Evolutionary conservation across 2,113 vertebrate genomes (phyloP).

Genomic region (Hydrolagus affinis): DNA sequence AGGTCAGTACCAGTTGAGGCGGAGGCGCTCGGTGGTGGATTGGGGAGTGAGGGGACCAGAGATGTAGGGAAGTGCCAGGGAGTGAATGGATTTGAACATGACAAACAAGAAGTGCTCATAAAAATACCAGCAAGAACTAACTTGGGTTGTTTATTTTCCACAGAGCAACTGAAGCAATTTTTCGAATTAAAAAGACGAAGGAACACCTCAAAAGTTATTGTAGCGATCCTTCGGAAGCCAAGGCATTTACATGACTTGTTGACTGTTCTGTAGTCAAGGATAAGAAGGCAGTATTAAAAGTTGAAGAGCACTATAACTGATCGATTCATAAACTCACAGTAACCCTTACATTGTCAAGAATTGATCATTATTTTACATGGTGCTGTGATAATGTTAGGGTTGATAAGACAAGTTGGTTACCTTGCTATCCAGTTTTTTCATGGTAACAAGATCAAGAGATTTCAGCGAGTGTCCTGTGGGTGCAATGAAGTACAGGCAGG

Average conservation of each 20-base stretch:
- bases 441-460: constrained; percentile 69
- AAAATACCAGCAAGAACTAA: too few relatives aligned
- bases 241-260: neutral
- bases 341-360: neutral
- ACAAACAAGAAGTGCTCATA: too few relatives aligned
- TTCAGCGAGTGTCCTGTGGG: constrained; percentile 67
- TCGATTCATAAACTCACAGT: neutral
- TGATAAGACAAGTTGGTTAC: constrained; percentile 41
- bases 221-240: neutral
- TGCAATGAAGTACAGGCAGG: constrained; percentile 69
- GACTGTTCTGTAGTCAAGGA: neutral
- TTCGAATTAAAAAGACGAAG: neutral
- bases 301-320: too few relatives aligned
- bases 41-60: too few relatives aligned
- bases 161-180: neutral
- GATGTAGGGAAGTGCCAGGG: too few relatives aligned
- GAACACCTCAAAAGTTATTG: neutral
- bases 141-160: too few relatives aligned
- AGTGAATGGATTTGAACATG: too few relatives aligned
- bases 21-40: too few relatives aligned
- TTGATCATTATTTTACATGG: neutral
- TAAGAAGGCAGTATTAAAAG: neutral
- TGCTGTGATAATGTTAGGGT: neutral
- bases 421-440: constrained; percentile 76
- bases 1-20: too few relatives aligned